Evolutionary conservation across 2,888 invertebrate species (phyloP).

Genomic region (Hypolimnas misippus): DNA sequence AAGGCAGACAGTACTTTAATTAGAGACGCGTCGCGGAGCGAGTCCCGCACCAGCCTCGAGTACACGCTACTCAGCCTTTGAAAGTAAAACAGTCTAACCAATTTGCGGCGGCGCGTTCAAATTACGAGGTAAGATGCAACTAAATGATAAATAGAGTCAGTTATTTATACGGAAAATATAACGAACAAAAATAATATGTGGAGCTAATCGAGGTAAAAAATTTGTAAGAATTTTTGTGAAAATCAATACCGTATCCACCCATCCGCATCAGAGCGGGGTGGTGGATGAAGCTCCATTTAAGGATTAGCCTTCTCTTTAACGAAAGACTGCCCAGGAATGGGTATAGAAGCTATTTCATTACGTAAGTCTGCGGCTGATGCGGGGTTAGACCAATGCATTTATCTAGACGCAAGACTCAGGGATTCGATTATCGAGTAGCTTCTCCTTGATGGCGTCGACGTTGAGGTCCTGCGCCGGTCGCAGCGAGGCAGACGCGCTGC

Average conservation of each 20-base stretch:
- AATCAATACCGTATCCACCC: too few relatives aligned
- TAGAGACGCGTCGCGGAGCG: constrained; percentile 6
- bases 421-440: constrained; percentile 93
- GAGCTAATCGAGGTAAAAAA: background rate
- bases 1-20: constrained; percentile 11
- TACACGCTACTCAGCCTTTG: constrained; percentile 9
- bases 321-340: too few relatives aligned
- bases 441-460: constrained; percentile 94
- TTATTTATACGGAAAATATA: background rate
- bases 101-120: background rate
- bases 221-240: too few relatives aligned
- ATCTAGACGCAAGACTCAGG: constrained; percentile 94
- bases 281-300: too few relatives aligned
- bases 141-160: too few relatives aligned
- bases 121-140: too few relatives aligned
- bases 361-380: constrained; percentile 1
- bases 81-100: constrained; percentile 13
- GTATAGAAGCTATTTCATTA: background rate
- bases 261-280: too few relatives aligned
- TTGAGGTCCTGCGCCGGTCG: constrained; percentile 83
- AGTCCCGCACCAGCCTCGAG: constrained; percentile 8
- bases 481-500: constrained; percentile 80
- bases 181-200: background rate
- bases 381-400: background rate
- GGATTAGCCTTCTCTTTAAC: too few relatives aligned